These are phyloP conservation scores for Agrilus cyanescens DNA, from an alignment of 2,888 invertebrate species.

Conservation along the genomic window DNA sequence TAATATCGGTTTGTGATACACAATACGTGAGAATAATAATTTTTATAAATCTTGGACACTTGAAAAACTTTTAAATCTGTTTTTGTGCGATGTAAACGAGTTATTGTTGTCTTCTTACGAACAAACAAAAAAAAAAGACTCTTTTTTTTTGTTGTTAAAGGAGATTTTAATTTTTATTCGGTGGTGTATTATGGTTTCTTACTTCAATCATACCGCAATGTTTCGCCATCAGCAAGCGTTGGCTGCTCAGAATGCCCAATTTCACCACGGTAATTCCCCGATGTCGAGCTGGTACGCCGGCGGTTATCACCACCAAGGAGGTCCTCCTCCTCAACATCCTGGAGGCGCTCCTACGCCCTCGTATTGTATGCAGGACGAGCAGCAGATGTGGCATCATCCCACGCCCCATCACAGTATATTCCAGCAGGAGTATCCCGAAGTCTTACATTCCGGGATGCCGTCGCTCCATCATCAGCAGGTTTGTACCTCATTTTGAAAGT, in stretches of 20 bases:
- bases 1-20: too few relatives aligned
- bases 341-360: slow-evolving; percentile 18
- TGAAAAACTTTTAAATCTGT: too few relatives aligned
- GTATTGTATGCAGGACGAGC: slow-evolving; percentile 34
- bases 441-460: slow-evolving; percentile 36
- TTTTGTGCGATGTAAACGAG: too few relatives aligned
- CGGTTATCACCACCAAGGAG: slow-evolving; percentile 38
- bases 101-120: too few relatives aligned
- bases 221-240: slow-evolving; percentile 25
- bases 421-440: slow-evolving; percentile 36
- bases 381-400: slow-evolving; percentile 36
- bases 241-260: slow-evolving; percentile 43
- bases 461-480: slow-evolving; percentile 37
- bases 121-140: too few relatives aligned
- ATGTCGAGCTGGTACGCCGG: slow-evolving; percentile 35
- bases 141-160: not conserved
- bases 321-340: slow-evolving; percentile 27
- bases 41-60: too few relatives aligned
- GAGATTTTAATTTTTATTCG: not conserved
- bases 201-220: slow-evolving; percentile 52
- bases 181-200: slow-evolving; percentile 51
- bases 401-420: slow-evolving; percentile 36
- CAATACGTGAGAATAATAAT: too few relatives aligned
- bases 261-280: slow-evolving; percentile 24
- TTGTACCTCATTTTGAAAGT: too few relatives aligned